Base-by-base conservation (phyloP, 2,113 vertebrate species). In the Sinocyclocheilus anshuiensis region DNA sequence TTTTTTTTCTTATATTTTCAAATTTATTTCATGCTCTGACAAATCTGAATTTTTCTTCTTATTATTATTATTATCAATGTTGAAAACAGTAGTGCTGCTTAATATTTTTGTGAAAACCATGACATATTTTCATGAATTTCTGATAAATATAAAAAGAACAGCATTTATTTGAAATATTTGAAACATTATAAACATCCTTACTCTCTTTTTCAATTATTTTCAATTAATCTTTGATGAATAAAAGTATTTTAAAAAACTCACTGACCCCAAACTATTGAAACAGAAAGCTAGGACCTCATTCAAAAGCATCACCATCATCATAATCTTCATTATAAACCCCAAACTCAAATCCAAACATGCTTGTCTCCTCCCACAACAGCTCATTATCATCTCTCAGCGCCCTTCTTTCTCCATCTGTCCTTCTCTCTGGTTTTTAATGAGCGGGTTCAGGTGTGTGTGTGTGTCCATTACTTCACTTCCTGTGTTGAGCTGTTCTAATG, bases 301-400 rank as follows among this genome's bases (percentile, higher is more conserved):
- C 57, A 59, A n/a, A 36, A 50, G 76, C 24, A 29, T 67, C 3
- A 65, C 13, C 45, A 3, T 48, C 48, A 77, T 77, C 0, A 59
- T n/a, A 59, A 59, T 59, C 57, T 59, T 59, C 20, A 2, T n/a
- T 59, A 59, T 22, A 59, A 59, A 59, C 57, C 57, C 57, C 20
- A n/a, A 59, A 59, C 57, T 59, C 57, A 59, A 59, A 59, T n/a
- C 12, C 15, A 33, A 48, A 67, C 59, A 48, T 42, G 36, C 39
- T 13, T 16, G 24, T 83, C 75, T 61, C 42, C 79, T 78, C 15
- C 72, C 45, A 81, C 50, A 61, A 78, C 50, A 39, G 26, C 69
- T 84, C 81, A 86, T 86, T 86, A 84, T 84, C 59, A 53, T 33
- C 79, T 26, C 71, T 76, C 67, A 74, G 67, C 39, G 26, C 81